phyloP scores from a whole-genome alignment of 1,140 invertebrate species.

The Drosophila mojavensis region DNA sequence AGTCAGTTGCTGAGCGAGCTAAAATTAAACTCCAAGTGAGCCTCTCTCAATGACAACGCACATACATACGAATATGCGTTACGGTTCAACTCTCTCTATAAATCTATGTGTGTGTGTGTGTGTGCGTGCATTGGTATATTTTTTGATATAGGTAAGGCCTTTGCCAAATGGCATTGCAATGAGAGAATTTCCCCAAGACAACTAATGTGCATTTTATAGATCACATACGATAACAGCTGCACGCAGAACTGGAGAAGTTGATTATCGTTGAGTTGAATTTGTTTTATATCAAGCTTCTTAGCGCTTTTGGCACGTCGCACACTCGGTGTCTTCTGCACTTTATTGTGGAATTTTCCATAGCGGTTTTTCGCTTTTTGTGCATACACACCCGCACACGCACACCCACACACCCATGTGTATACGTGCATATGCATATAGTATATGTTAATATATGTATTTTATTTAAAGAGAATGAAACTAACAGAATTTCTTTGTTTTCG shows the following conservation, averaged over 20 bases:
- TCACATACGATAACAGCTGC: too few species aligned
- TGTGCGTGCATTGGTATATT: slow-evolving; percentile 1
- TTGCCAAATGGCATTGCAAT: not conserved
- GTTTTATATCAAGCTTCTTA: slow-evolving; percentile 27
- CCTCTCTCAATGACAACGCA: slow-evolving; percentile 5
- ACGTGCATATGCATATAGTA: not conserved
- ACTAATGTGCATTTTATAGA: too few species aligned
- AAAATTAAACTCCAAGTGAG: slow-evolving; percentile 9
- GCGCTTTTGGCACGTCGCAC: slow-evolving; percentile 36
- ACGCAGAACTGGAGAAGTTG: too few species aligned
- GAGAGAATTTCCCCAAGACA: not conserved
- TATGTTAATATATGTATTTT: slow-evolving; percentile 4
- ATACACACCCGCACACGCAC: not conserved
- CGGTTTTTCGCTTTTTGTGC: slow-evolving; percentile 11
- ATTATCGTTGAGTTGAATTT: slow-evolving; percentile 3
- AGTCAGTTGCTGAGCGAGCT: not conserved
- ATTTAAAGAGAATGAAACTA: slow-evolving; percentile 23
- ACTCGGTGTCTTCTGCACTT: slow-evolving; percentile 18
- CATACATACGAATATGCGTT: slow-evolving; percentile 4
- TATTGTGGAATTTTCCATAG: slow-evolving; percentile 40
- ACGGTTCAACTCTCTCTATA: slow-evolving; percentile 11
- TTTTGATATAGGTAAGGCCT: too few species aligned
- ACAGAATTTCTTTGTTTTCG: slow-evolving; percentile 31
- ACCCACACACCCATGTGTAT: not conserved
- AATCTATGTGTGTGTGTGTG: slow-evolving; percentile 15